Evolutionary conservation across 2,113 vertebrate genomes (phyloP), one percentile per base, ranked within the genome.

Genomic region (Echinops telfairi): DNA sequence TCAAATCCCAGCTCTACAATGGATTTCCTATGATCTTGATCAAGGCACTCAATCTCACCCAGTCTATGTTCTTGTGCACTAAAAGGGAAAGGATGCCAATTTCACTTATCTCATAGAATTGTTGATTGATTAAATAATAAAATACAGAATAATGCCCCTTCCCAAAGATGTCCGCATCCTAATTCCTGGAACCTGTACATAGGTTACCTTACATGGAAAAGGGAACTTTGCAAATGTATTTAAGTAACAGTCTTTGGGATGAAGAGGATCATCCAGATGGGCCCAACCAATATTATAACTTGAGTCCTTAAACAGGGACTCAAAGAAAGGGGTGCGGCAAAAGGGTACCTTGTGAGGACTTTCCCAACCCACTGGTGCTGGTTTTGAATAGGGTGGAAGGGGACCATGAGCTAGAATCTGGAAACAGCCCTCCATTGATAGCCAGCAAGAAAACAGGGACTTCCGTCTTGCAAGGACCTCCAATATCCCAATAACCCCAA

Each of bases 341-440:
- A 82, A 43, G 73, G 38, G 40, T 53, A 53, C 47, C 47, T 53
- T 53, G 19, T 78, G 58, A 95, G 62, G 62, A 84, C 23, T 22
- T 19, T n/a, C 38, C 43, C 62, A 25, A 68, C 6, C 25, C 38
- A 33, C 70, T 43, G 22, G 81, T 81, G 29, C 75, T 92, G 19
- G 33, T 57, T 88, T 90, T 92, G 79, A 96, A 92, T 79, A 85
- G 58, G 27, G 16, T 93, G 14, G 79, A 92, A 88, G 70, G n/a
- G 77, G 25, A 14, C 9, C 23, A 80, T 83, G 64, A 92, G 31
- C 36, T 58, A 57, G 36, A 90, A 71, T 91, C 60, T 64, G 82
- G 81, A 57, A 94, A 82, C 19, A 4, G n/a, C 22, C 38, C 75
- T 94, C 23, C 83, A 15, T 79, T 79, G 90, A 79, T 3, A 88